Base-by-base conservation (phyloP, 92 coral and sea anemone species). In the Parazoanthus darwini region DNA sequence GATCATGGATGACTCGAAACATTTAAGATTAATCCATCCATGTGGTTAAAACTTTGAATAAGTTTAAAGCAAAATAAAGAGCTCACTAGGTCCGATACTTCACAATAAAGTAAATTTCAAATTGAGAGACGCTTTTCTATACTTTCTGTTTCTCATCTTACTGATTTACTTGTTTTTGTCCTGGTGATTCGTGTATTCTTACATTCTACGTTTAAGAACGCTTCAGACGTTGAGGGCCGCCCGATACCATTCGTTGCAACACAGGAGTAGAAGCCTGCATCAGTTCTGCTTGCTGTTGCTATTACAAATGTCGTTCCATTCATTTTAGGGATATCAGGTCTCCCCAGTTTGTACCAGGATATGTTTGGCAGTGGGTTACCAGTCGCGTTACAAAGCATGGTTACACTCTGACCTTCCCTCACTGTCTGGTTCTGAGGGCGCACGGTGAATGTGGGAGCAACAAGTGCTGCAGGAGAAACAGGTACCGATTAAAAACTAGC, bases 171-270 rank as follows among this genome's bases (percentile, higher is more conserved):
- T 54, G 59, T 54, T 18, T 54, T 54, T 2, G 59, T 2, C 18
- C 1, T 54, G 1, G 6, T 3, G 9, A 13, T 54, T 54, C 3
- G 0, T 54, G 16, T 51, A 13, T 58, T 88, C 94, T 92, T 82
- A 93, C 94, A 91, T 43, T 77, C 42, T 4, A 88, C 85, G 46
- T 91, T 85, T 20, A 91, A 70, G 25, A 77, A 82, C 20, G 86
- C 90, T 43, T 75, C 23, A 25, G 66, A 50, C 59, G 56, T 87
- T 5, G 79, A 78, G 33, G 85, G 77, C 5, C 50, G 67, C 22
- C 91, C 94, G 26, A 92, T 42, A 20, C 93, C 93, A 78, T 88
- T 91, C n/a, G 29, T 35, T 39, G 91, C 91, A 33, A 56, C 46
- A 43, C 93, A 88, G 8, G 78, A 36, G 79, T 91, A 91, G 80